These are phyloP conservation scores for Psilanteris sp. DNA, from an alignment of 1,140 invertebrate genomes.

Conservation along the genomic window DNA sequence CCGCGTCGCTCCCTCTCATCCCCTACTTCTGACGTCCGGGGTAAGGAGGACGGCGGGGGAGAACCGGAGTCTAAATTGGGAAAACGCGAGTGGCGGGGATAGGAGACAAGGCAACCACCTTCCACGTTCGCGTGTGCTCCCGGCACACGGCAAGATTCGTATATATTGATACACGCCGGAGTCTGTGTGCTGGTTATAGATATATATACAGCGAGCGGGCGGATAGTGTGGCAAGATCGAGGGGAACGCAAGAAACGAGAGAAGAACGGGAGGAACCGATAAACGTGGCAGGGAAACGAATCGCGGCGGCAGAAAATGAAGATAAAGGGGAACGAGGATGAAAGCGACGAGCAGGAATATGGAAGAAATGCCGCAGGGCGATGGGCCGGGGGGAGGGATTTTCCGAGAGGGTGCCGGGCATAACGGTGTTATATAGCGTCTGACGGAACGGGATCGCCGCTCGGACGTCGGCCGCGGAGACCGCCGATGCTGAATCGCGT, in stretches of 20 bases:
- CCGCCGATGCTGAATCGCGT: conserved; percentile 15
- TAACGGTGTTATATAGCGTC: conserved; percentile 49
- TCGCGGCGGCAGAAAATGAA: conserved; percentile 27
- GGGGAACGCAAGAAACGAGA: conserved; percentile 52
- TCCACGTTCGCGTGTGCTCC: conserved; percentile 66
- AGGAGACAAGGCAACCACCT: conserved; percentile 70
- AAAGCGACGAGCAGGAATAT: conserved; percentile 38
- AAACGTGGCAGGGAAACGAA: conserved; percentile 27
- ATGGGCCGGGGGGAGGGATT: too few relatives aligned
- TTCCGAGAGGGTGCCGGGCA: too few relatives aligned
- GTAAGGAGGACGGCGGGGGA: not conserved
- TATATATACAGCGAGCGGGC: conserved; percentile 18
- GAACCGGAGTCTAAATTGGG: conserved; percentile 74
- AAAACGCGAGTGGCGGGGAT: conserved; percentile 58
- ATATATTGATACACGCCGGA: conserved; percentile 49
- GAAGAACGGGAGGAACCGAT: conserved; percentile 35
- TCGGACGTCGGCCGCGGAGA: conserved; percentile 38
- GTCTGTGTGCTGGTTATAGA: conserved; percentile 42
- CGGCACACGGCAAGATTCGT: conserved; percentile 30
- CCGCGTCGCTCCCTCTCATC: conserved; percentile 26
- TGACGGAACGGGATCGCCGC: conserved; percentile 61
- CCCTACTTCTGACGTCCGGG: conserved; percentile 15
- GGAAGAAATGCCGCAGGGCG: conserved; percentile 27
- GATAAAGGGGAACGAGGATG: conserved; percentile 32
- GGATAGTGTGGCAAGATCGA: conserved; percentile 37